A percentile compares a stretch with the other conserved stretches of the same genome.
phyloP scores from a whole-genome alignment of 1,140 invertebrate species.

The Aphaenogaster ashmeadi region DNA sequence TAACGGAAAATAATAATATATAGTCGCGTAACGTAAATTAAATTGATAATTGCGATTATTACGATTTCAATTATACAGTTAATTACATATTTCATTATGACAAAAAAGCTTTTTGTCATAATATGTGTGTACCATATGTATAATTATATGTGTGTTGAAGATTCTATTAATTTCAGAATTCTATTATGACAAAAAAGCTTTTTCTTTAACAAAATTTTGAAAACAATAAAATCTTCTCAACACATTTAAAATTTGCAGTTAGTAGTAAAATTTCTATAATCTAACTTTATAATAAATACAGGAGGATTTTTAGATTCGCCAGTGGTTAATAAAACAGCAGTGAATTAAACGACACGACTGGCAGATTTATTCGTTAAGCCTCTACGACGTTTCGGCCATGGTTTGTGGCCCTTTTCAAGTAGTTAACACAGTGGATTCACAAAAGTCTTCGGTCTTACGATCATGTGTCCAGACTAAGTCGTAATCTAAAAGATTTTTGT shows the following conservation, averaged over 20 bases:
- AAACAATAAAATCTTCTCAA: neutral
- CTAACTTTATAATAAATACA: neutral
- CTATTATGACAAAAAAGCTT: neutral
- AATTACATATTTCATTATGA: neutral
- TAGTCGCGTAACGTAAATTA: neutral
- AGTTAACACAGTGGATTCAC: no score
- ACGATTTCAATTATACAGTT: neutral
- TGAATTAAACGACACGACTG: no score
- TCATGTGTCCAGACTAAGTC: no score
- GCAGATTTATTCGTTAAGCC: no score
- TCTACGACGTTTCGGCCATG: no score
- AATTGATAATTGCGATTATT: conserved; percentile 1
- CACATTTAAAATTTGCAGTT: neutral
- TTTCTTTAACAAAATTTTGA: neutral
- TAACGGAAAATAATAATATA: neutral
- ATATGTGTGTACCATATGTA: neutral
- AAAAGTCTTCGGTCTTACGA: no score
- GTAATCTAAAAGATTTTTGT: no score
- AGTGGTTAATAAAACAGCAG: no score
- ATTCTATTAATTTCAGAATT: neutral
- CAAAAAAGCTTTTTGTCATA: neutral
- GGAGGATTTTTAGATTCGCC: no score
- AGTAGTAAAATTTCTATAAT: neutral
- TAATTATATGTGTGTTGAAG: neutral
- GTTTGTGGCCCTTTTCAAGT: no score